phyloP scores from a whole-genome alignment of 2,888 invertebrate genomes.

The Carcina quercana region DNA sequence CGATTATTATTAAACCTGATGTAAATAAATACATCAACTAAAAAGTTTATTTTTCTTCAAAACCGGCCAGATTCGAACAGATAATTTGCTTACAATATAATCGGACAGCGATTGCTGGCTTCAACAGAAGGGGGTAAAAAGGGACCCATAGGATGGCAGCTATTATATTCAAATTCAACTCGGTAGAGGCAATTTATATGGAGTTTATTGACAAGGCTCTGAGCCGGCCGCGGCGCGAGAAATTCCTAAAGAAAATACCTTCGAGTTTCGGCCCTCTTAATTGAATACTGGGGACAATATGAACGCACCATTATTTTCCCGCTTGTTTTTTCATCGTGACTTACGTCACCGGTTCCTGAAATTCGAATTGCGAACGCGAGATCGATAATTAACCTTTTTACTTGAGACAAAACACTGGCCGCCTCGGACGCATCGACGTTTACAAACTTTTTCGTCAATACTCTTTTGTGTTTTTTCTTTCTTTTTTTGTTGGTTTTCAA shows the following conservation, averaged over 20 bases:
- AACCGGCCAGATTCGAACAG: conserved; percentile 60
- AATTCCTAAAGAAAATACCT: conserved; percentile 60
- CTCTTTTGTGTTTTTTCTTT: conserved; percentile 18
- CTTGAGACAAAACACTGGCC: conserved; percentile 13
- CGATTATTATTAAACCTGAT: conserved; percentile 21
- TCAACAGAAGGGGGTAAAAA: conserved; percentile 61
- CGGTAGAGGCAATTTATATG: conserved; percentile 69
- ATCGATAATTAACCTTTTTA: conserved; percentile 19
- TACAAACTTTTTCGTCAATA: conserved; percentile 24
- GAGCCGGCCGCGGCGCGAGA: conserved; percentile 45
- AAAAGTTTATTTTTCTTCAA: conserved; percentile 30
- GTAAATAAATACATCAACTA: conserved; percentile 34
- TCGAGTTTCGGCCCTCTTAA: conserved; percentile 48
- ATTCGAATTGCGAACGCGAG: conserved; percentile 13
- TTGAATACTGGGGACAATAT: conserved; percentile 61
- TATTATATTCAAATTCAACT: conserved; percentile 73
- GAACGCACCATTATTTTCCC: conserved; percentile 35
- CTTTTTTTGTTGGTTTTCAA: conserved; percentile 12
- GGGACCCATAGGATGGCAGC: conserved; percentile 51
- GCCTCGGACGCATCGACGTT: conserved; percentile 11
- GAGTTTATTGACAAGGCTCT: conserved; percentile 69
- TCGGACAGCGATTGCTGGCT: conserved; percentile 62
- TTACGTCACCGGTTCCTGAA: conserved; percentile 11
- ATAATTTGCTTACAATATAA: conserved; percentile 76
- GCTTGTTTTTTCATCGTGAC: conserved; percentile 5